Evolutionary conservation across 2,888 invertebrate genomes (phyloP), one percentile per base, ranked within the genome.

Genomic region (Agrotis exclamationis): DNA sequence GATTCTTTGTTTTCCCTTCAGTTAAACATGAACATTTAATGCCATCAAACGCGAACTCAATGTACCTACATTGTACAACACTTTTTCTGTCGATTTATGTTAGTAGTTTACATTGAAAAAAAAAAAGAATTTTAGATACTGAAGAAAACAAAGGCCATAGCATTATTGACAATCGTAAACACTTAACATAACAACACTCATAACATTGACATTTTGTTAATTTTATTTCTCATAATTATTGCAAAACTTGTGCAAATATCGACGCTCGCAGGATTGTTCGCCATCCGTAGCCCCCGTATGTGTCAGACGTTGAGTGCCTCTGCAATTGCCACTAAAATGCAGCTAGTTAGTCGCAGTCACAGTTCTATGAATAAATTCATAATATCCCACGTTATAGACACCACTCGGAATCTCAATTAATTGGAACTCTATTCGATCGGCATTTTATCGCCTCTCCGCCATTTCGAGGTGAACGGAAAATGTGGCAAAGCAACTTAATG

Each of bases 321-420:
- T 77, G 66, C 70, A 51, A 76, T 53, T 39, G 60, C 63, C 75
- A 76, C 71, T 83, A 83, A 83, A 81, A 76, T 47, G 74, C 63
- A 50, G 47, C 73, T 79, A 83, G 76, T 79, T 73, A 79, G 74
- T 66, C 63, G 69, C 47, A 68, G 53, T 69, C 63, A 45, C 80
- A 63, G 65, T 73, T 54, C 76, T 69, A 84, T 83, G 79, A 83
- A 83, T 83, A 83, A 71, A 83, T 83, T 83, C 83, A 75, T 83
- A 71, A 76, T 73, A 70, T 14, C 28, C 70, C 22, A 9, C 47
- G 39, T 73, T 72, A 74, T 54, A 56, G 63, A 45, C 60, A 66
- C 57, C 69, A 24, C 3, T 33, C 24, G 51, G 65, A 53, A 56
- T 50, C 56, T 22, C 56, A 48, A 56, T 28, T 72, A 44, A 80